Conservation (phyloP, 2,888 invertebrate genomes). For the Crossocerus cetratus region DNA sequence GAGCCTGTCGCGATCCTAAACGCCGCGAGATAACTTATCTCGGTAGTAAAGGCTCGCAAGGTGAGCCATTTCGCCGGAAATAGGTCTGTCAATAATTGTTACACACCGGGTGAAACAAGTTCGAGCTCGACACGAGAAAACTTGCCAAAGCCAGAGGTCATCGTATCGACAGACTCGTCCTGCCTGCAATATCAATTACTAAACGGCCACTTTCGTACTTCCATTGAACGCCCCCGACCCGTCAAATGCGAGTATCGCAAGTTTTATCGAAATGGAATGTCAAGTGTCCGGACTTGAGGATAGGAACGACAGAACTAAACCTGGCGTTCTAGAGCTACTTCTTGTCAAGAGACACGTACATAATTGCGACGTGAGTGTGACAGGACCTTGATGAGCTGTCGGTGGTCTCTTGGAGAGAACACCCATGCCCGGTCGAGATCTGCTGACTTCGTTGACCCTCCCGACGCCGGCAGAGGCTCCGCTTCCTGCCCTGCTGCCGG, state of each 20-base stretch:
- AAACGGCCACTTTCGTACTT: too few species aligned
- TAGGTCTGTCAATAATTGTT: constrained; percentile 14
- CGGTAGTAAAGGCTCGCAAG: constrained; percentile 22
- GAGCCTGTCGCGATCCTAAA: constrained; percentile 16
- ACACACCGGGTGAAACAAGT: constrained; percentile 10
- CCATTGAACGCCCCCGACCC: too few species aligned
- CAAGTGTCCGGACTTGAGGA: neutral
- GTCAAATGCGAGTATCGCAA: too few species aligned
- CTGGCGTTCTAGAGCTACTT: constrained; percentile 65
- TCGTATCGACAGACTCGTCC: too few species aligned
- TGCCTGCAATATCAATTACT: too few species aligned
- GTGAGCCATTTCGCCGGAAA: constrained; percentile 33
- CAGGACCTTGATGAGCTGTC: constrained; percentile 80
- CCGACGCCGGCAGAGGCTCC: constrained; percentile 76
- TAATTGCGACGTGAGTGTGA: constrained; percentile 84
- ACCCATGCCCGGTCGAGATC: constrained; percentile 79
- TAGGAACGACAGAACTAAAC: neutral
- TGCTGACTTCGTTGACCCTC: constrained; percentile 78
- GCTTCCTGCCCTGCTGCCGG: constrained; percentile 71
- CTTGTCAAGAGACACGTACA: constrained; percentile 77
- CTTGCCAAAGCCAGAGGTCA: constrained; percentile 9
- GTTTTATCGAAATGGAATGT: neutral
- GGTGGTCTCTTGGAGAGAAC: constrained; percentile 79
- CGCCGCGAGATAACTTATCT: constrained; percentile 38
- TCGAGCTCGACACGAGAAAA: constrained; percentile 1